phyloP scores from a whole-genome alignment of 92 coral and sea anemone species.

The Bergia sp. region DNA sequence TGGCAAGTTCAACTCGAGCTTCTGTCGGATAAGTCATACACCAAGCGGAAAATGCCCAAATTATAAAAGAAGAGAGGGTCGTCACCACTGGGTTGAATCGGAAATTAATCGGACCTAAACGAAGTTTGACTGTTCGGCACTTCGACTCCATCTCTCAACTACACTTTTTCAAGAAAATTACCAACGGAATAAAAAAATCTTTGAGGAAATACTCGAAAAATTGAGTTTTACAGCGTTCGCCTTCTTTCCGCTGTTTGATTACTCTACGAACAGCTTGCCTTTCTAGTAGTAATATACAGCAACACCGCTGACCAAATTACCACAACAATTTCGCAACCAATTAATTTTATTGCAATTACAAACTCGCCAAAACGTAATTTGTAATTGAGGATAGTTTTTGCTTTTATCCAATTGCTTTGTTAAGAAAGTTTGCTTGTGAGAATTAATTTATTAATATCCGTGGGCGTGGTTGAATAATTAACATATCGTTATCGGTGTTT shows the following conservation, averaged over 20 bases:
- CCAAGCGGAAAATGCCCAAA: conserved; percentile 63
- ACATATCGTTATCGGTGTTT: not conserved
- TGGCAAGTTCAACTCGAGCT: conserved; percentile 48
- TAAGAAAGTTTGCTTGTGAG: conserved; percentile 18
- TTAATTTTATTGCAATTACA: not conserved
- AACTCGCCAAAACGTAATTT: conserved; percentile 1
- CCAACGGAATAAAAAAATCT: not conserved
- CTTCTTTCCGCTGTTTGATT: not conserved
- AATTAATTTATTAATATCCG: conserved; percentile 22
- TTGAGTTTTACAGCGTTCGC: not conserved
- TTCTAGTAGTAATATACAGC: not conserved
- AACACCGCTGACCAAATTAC: not conserved
- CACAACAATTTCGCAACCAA: not conserved
- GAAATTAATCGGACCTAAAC: conserved; percentile 46
- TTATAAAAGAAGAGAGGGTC: conserved; percentile 35
- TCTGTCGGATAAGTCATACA: conserved; percentile 47
- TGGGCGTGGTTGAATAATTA: conserved; percentile 24
- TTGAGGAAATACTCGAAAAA: not conserved
- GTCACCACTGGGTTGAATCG: conserved; percentile 61
- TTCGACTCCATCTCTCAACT: conserved; percentile 26
- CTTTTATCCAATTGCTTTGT: conserved; percentile 26
- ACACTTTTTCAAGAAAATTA: too few species aligned
- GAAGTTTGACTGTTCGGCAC: conserved; percentile 52
- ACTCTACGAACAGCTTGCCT: not conserved
- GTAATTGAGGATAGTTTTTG: not conserved